Percentiles rank a stretch among this genome's conserved stretches.
Evolutionary conservation across 1,140 invertebrate genomes (phyloP).

Genomic region (Pseudomyrmex gracilis): DNA sequence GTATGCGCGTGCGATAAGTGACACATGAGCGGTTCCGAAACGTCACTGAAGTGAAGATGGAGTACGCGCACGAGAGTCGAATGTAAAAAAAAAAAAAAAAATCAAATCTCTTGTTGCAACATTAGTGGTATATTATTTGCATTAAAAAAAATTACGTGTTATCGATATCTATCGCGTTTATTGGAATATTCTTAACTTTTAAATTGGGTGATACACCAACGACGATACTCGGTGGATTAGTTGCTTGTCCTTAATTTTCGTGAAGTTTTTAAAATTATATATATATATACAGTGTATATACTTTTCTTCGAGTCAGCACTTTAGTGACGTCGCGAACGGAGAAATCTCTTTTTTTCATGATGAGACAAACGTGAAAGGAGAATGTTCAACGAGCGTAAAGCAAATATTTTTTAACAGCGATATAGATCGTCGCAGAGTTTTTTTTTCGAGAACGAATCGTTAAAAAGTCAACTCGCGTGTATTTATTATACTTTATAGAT

Average conservation of each 20-base stretch:
- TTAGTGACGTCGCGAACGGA: slow-evolving; percentile 41
- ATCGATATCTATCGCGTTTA: slow-evolving; percentile 1
- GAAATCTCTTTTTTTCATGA: background rate
- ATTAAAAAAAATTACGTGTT: background rate
- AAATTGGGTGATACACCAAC: background rate
- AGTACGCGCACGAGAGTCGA: background rate
- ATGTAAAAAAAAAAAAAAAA: slow-evolving; percentile 9
- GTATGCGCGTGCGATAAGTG: slow-evolving; percentile 42
- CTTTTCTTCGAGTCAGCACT: background rate
- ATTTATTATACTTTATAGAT: background rate
- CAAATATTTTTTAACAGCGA: slow-evolving; percentile 47
- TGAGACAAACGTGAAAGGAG: slow-evolving; percentile 36
- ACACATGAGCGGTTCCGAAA: slow-evolving; percentile 28
- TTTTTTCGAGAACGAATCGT: slow-evolving; percentile 39
- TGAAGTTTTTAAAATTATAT: background rate
- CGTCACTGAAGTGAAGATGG: slow-evolving; percentile 43
- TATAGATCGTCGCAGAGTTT: slow-evolving; percentile 50
- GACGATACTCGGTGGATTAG: slow-evolving; percentile 2
- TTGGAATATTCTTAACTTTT: slow-evolving; percentile 20
- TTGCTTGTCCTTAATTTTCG: background rate
- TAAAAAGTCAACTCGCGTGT: slow-evolving; percentile 29
- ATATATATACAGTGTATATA: background rate
- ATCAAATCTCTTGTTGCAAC: background rate
- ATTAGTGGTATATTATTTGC: background rate
- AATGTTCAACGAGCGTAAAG: slow-evolving; percentile 56